phyloP scores from a whole-genome alignment of 2,797 vertebrate species.

The Chelon auratus region DNA sequence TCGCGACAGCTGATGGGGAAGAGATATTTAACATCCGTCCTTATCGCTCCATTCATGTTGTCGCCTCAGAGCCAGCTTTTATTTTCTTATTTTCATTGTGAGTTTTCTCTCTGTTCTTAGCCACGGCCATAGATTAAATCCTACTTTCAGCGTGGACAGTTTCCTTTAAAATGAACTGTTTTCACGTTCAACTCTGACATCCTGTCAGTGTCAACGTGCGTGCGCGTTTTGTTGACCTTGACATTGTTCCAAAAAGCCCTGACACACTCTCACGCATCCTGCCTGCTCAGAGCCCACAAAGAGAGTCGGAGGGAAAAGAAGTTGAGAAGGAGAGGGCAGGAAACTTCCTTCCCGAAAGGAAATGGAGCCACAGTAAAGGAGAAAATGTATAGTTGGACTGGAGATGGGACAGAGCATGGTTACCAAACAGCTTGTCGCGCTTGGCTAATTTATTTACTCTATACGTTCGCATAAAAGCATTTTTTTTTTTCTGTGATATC shows the following conservation, averaged over 20 bases:
- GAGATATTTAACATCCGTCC: slow-evolving; percentile 59
- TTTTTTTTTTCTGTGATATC: slow-evolving; percentile 2
- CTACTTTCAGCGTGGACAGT: background rate
- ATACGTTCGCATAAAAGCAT: slow-evolving; percentile 14
- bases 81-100: background rate
- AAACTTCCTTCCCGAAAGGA: slow-evolving; percentile 64
- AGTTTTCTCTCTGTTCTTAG: slow-evolving; percentile 3
- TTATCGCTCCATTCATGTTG: slow-evolving; percentile 8
- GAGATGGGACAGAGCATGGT: slow-evolving; percentile 12
- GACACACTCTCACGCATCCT: slow-evolving; percentile 78
- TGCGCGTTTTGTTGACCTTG: slow-evolving; percentile 69
- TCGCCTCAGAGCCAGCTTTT: background rate
- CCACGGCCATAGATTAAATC: background rate
- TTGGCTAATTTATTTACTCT: slow-evolving; percentile 11
- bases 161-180: slow-evolving; percentile 52
- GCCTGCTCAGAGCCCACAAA: slow-evolving; percentile 58
- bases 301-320: slow-evolving; percentile 40
- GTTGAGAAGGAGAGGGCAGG: slow-evolving; percentile 37
- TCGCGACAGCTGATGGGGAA: slow-evolving; percentile 75
- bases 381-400: slow-evolving; percentile 45
- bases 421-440: background rate
- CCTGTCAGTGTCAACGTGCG: slow-evolving; percentile 57
- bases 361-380: slow-evolving; percentile 63
- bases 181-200: slow-evolving; percentile 44
- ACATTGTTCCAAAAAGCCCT: slow-evolving; percentile 67